Evolutionary conservation across 1,140 invertebrate species (phyloP).

Genomic region (Procambarus clarkii): DNA sequence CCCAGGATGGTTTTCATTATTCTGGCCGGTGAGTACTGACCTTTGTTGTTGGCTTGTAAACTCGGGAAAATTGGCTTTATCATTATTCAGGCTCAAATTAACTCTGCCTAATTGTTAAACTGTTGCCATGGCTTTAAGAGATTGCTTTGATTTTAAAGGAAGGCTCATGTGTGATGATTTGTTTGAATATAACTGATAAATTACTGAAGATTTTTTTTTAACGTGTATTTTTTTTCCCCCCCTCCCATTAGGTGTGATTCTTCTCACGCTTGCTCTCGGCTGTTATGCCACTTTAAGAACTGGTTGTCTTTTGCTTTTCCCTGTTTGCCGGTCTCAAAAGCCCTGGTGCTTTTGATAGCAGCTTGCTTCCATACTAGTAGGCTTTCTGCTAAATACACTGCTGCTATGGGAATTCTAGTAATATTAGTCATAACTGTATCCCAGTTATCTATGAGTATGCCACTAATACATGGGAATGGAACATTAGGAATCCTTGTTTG

Average conservation of each 20-base stretch:
- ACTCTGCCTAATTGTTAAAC: background rate
- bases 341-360: background rate
- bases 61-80: background rate
- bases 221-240: background rate
- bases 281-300: background rate
- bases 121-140: background rate
- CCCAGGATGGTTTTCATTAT: conserved; percentile 58
- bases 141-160: background rate
- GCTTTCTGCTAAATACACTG: background rate
- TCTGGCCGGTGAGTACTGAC: conserved; percentile 41
- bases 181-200: background rate
- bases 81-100: background rate
- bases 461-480: background rate
- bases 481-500: no score
- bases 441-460: background rate
- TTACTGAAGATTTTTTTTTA: background rate
- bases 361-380: background rate
- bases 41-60: background rate
- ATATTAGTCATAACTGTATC: background rate
- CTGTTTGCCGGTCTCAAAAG: background rate
- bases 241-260: conserved; percentile 6
- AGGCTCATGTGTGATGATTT: background rate
- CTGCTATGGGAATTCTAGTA: background rate
- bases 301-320: background rate
- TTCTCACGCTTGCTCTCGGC: background rate